Evolutionary conservation across 2,113 vertebrate species (phyloP), one percentile per base, ranked within the genome.

Genomic region (Blennius ocellaris): DNA sequence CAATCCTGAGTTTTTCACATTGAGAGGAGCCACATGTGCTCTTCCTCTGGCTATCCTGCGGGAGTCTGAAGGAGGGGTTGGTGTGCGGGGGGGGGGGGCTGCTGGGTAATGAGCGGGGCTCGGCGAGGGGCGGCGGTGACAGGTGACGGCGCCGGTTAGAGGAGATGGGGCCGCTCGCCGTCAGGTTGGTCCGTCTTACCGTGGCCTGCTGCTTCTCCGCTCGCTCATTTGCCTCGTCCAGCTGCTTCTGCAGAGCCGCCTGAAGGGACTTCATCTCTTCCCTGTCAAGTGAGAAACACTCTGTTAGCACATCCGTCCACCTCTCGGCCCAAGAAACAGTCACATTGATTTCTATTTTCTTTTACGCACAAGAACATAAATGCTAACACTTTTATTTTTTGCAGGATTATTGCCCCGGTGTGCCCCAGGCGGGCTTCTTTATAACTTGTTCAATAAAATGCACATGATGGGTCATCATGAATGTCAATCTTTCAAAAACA

Each of bases 231-330:
- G 96, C 96, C 85, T 98, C 97, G 84, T 97, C 97, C 92, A 99
- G 95, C 87, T 99, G 97, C 92, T 97, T 98, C 91, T 97, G 96
- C 92, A 99, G 93, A 81, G 96, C 92, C 69, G 95, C 94, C 94
- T 99, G 97, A 76, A 99, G 96, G 85, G 96, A 96, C 92, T 96
- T 99, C 96, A 99, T 97, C 95, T 99, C 96, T 92, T 99, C 95
- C 92, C 97, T 99, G 92, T 83, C 66, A 82, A 78, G 78, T 72
- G 76, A 89, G 77, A 88, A 73, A 82, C 73, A 80, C 47, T 61
- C 72, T 64, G 84, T 89, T 89, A 90, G 81, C 69, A 82, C 76
- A 77, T 82, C 73, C 30, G 74, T 53, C 39, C 58, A 59, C 21
- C 2, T 30, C 2, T 30, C 21, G 2, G 21, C 21, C 21, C 21